Base-by-base conservation (phyloP, 2,113 vertebrate genomes). In the Pimephales promelas region DNA sequence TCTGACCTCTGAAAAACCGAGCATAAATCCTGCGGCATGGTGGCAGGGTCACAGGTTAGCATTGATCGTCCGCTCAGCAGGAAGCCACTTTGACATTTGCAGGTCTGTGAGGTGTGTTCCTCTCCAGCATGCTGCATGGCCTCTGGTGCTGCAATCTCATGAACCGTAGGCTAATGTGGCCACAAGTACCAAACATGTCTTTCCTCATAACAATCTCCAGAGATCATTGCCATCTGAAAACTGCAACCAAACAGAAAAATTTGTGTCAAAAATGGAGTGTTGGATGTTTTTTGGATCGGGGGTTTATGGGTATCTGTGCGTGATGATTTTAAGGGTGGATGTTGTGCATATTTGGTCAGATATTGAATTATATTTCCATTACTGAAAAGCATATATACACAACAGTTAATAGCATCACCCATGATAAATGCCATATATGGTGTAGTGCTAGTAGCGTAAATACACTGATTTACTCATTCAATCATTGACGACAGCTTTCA, bases 71-170 rank as follows among this genome's bases (percentile, higher is more conserved):
- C 26, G 16, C 49, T 57, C 86, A 54, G 86, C 72, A 80, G 54
- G 78, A 81, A 57, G 47, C 31, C 72, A 20, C 71, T 86, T 68
- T 83, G 72, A 81, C 64, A 56, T 84, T 82, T 87, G 20, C 16
- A 36, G 78, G 62, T 45, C 43, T 40, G 54, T 64, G 75, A n/a
- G 78, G 68, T 66, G 52, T 18, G 64, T 43, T 72, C 24, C 3
- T 36, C 9, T 59, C 47, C 31, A 54, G 52, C 52, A 22, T 7
- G 52, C 18, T 0, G 11, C 31, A 36, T 11, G 34, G 20, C 31
- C 74, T 11, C 6, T 34, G 26, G 78, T 28, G 70, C 59, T 56
- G 57, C 43, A 40, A 81, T 81, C 59, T 26, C 40, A 75, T 54
- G 59, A 83, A 72, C 80, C 45, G 5, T 62, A 54, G 11, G 1